Evolutionary conservation across 2,797 vertebrate genomes (phyloP).

Genomic region (Galagoides demidoff): DNA sequence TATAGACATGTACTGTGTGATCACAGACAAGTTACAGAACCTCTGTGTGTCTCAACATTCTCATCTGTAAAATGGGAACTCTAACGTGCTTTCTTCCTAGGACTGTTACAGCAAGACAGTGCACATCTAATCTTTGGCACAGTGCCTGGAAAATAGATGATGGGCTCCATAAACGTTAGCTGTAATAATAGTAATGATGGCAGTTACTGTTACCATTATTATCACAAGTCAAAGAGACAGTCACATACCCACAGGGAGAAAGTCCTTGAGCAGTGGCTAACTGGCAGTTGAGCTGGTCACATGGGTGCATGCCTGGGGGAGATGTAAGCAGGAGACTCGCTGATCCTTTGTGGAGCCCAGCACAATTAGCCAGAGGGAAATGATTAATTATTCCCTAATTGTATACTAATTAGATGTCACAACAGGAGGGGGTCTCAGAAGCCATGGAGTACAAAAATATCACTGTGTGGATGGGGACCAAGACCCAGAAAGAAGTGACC

Average conservation of each 20-base stretch:
- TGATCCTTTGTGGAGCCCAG: not conserved
- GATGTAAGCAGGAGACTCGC: not conserved
- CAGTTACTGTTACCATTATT: not conserved
- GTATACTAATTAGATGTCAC: not conserved
- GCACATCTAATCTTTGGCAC: not conserved
- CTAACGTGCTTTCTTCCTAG: not conserved
- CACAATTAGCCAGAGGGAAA: conserved; percentile 19
- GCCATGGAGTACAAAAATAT: not conserved
- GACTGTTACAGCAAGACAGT: not conserved
- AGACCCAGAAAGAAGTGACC: not conserved
- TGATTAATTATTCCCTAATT: not conserved
- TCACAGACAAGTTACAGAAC: not conserved
- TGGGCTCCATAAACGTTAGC: not conserved
- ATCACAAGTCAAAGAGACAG: not conserved
- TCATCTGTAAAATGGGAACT: not conserved
- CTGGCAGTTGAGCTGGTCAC: not conserved
- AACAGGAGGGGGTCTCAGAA: not conserved
- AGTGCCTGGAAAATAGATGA: not conserved
- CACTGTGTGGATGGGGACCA: not conserved
- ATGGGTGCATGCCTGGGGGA: not conserved
- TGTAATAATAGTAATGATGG: not conserved
- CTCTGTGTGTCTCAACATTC: not conserved
- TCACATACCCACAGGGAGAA: not conserved
- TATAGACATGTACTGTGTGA: not conserved
- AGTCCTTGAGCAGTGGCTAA: not conserved